Evolutionary conservation across 1,140 invertebrate genomes (phyloP), one percentile per base, ranked within the genome.

Genomic region (Ceratosolen fusciceps): DNA sequence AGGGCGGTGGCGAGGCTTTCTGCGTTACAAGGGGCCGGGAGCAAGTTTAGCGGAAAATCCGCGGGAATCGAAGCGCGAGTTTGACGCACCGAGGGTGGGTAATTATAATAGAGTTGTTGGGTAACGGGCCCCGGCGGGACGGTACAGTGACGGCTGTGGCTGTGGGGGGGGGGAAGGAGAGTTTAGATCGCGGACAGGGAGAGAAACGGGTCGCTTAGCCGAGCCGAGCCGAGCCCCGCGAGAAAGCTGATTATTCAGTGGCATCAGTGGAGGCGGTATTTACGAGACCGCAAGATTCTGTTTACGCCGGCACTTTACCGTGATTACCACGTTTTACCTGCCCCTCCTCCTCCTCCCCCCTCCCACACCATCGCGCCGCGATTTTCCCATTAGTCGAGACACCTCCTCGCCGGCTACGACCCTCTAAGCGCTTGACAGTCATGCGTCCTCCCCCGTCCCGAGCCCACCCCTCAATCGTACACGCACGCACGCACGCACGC

Each of bases 41-140:
- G 34, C n/a, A 77, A 77, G 56, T 71, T 77, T 77, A 58, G 54
- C 26, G 52, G 76, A 60, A 77, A 71, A 71, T 77, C 60, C 54
- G 26, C 31, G 37, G 1, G 31, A n/a, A 68, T 43, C 31, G 19
- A 31, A 52, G 16, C 10, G 29, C 9, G 21, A 62, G 29, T 62
- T 62, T 19, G 31, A 3, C 60, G 74, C 39, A 16, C 26, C 43
- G 39, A 29, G 12, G 34, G 21, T 62, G 12, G 34, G 21, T 62
- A 71, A 77, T 77, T 77, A 75, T 52, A 75, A 76, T 76, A 43
- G 2, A 62, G 72, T 67, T 67, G 74, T 19, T n/a, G n/a, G n/a
- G n/a, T n/a, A n/a, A n/a, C n/a, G n/a, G n/a, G n/a, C n/a, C n/a
- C n/a, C n/a, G n/a, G n/a, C n/a, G n/a, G n/a, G n/a, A n/a, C n/a